Evolutionary conservation across 2,888 invertebrate genomes (phyloP), one percentile per base, ranked within the genome.

Genomic region (Ceratothoa steindachneri): DNA sequence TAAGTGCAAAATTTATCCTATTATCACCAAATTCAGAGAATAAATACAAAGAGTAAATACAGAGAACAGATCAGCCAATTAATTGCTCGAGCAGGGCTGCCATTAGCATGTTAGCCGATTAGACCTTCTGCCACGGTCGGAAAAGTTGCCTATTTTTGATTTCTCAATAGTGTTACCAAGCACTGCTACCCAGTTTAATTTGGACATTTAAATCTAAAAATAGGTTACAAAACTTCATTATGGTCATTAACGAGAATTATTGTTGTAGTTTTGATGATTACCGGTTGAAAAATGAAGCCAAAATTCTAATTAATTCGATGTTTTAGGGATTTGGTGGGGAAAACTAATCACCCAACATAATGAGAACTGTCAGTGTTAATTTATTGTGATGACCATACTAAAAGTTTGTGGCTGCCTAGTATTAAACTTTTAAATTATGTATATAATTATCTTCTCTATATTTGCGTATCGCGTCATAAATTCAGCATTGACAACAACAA

Each of bases 71-170:
- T 55, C 24, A 55, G 24, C 55, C 55, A 55, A 55, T 55, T 55
- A 55, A 55, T 55, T 19, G 55, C 24, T 55, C 55, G 24, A 22
- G 7, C 55, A 55, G 55, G 55, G 55, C 24, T 55, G 55, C 24
- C 24, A 55, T 55, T 55, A 55, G 55, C 55, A 55, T 55, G 55
- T 55, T 55, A 55, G 55, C 24, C 55, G 15, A 55, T 55, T 55
- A 55, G 55, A 22, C 55, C 55, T 55, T 55, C 15, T 55, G 55
- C 19, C 55, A 55, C 55, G 19, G 55, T 41, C 41, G 41, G 41
- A 41, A 41, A 41, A 15, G 41, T 41, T 41, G 41, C 41, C 41
- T 9, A 41, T 15, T 41, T 15, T 41, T 5, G 15, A 41, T 15
- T 41, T 41, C 15, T 41, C 15, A 41, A 41, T 9, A 41, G 15